Evolutionary conservation across 1,140 invertebrate species (phyloP).

Genomic region (Littorina saxatilis): DNA sequence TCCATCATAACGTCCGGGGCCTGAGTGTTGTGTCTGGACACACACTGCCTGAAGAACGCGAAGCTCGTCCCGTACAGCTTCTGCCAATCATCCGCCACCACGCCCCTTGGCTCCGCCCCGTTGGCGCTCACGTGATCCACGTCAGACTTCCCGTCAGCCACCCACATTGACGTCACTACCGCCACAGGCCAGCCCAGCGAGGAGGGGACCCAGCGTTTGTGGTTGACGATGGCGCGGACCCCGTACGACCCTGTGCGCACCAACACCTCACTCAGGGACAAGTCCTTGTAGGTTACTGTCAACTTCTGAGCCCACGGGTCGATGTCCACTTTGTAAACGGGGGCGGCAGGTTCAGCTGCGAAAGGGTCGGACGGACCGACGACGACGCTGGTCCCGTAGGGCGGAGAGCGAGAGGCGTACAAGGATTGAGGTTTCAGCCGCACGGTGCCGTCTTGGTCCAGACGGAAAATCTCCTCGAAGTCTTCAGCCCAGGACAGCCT

Average conservation of each 20-base stretch:
- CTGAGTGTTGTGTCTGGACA: conserved; percentile 53
- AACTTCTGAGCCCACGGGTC: conserved; percentile 43
- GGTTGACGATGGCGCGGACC: conserved; percentile 46
- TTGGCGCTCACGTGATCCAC: conserved; percentile 56
- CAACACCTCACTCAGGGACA: conserved; percentile 28
- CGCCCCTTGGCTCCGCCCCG: conserved; percentile 40
- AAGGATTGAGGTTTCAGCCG: conserved; percentile 40
- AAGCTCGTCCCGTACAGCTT: conserved; percentile 50
- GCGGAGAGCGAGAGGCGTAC: conserved; percentile 47
- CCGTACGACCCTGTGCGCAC: conserved; percentile 39
- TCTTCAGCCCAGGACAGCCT: conserved; percentile 46
- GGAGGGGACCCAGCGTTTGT: conserved; percentile 32
- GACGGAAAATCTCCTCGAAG: conserved; percentile 46
- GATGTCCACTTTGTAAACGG: conserved; percentile 48
- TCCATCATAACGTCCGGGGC: conserved; percentile 50
- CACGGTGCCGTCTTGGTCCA: conserved; percentile 47
- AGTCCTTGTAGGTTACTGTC: conserved; percentile 45
- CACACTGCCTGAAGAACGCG: conserved; percentile 54
- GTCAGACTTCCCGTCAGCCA: conserved; percentile 54
- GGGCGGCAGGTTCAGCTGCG: conserved; percentile 34
- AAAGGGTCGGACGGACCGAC: conserved; percentile 45
- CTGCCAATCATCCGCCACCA: conserved; percentile 45
- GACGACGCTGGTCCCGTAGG: conserved; percentile 53
- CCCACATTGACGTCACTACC: conserved; percentile 53
- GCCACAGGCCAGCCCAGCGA: conserved; percentile 41